These are phyloP conservation scores for Rhodophaea formosa DNA, from an alignment of 2,888 invertebrate genomes.

Conservation along the genomic window DNA sequence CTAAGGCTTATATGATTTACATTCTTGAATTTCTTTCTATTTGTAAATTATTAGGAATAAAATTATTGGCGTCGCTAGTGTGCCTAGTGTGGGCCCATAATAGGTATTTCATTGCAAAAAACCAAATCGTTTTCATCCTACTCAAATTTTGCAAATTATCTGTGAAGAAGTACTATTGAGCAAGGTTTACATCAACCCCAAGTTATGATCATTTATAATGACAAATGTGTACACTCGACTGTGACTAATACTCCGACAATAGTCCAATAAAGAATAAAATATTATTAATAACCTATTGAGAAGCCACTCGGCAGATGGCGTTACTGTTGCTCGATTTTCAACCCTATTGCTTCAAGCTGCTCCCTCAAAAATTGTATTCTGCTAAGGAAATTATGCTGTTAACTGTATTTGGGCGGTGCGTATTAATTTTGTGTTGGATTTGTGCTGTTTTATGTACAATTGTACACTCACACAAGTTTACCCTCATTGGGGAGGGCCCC, in stretches of 20 bases:
- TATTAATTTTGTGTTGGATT: constrained; percentile 68
- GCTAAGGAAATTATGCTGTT: constrained; percentile 53
- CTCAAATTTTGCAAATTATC: constrained; percentile 14
- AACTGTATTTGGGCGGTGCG: constrained; percentile 70
- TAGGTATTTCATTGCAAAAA: too few relatives aligned
- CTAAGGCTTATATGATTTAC: too few relatives aligned
- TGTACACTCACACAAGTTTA: constrained; percentile 27
- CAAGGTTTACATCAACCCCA: constrained; percentile 29
- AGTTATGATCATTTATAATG: constrained; percentile 48
- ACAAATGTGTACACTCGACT: constrained; percentile 51
- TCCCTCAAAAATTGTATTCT: constrained; percentile 37
- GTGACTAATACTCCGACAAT: constrained; percentile 56
- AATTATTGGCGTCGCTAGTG: too few relatives aligned
- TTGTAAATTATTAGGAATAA: too few relatives aligned
- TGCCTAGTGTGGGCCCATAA: too few relatives aligned
- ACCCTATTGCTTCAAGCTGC: constrained; percentile 43
- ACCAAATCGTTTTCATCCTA: too few relatives aligned
- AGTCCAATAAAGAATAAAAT: constrained; percentile 53
- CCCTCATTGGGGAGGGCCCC: constrained; percentile 38
- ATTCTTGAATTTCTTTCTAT: too few relatives aligned
- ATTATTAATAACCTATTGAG: constrained; percentile 45
- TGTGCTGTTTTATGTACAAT: constrained; percentile 26
- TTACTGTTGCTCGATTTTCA: constrained; percentile 25
- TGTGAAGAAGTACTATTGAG: constrained; percentile 12
- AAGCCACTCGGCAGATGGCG: constrained; percentile 40